These are phyloP conservation scores for Melanchra persicariae DNA, from an alignment of 2,888 invertebrate species.

Conservation along the genomic window DNA sequence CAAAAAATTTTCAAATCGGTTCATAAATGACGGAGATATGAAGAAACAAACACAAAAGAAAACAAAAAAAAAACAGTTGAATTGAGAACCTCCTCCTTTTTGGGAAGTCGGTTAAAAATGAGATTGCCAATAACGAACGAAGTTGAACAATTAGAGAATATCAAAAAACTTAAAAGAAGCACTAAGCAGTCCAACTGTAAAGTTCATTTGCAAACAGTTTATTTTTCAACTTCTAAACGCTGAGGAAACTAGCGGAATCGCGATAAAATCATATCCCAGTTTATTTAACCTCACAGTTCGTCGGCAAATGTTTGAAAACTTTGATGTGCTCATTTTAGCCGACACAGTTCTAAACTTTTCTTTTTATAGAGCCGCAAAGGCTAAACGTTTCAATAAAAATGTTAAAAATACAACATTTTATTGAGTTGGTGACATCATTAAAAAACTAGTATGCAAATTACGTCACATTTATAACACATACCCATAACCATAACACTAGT, in stretches of 20 bases:
- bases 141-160: no score
- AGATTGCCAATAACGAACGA: no score
- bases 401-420: constrained; percentile 4
- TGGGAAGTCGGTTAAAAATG: no score
- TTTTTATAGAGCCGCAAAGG: constrained; percentile 9
- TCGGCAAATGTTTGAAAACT: constrained; percentile 37
- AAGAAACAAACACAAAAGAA: no score
- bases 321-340: constrained; percentile 40
- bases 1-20: no score
- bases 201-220: background rate
- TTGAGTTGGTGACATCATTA: constrained; percentile 32
- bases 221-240: background rate
- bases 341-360: constrained; percentile 26
- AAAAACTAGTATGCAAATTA: constrained; percentile 29
- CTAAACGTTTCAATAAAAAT: constrained; percentile 19
- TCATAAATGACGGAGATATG: no score
- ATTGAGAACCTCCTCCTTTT: no score
- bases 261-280: constrained; percentile 17
- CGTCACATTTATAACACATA: background rate
- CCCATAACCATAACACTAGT: background rate
- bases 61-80: no score
- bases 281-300: constrained; percentile 10
- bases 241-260: constrained; percentile 3
- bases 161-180: background rate
- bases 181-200: no score